Conservation (phyloP, 2,797 vertebrate species). For the Hyperoplus lanceolatus region DNA sequence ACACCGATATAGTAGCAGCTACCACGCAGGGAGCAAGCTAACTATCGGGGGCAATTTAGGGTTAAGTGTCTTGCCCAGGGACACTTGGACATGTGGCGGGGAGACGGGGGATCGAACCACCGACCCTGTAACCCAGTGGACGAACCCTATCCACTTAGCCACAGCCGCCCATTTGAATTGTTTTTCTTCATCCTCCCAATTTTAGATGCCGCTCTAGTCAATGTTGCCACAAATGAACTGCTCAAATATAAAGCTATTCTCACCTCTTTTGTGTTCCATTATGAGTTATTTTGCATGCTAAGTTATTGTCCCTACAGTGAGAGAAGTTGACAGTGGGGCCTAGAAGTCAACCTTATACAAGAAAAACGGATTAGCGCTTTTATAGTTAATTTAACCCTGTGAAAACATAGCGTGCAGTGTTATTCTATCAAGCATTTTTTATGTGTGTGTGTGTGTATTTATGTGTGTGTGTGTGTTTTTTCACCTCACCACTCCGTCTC, state of each 20-base stretch:
- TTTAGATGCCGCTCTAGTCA: conserved; percentile 2
- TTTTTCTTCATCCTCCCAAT: not conserved
- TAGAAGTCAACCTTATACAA: not conserved
- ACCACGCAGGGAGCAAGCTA: no score
- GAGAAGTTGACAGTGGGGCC: not conserved
- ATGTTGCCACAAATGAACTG: not conserved
- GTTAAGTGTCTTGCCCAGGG: no score
- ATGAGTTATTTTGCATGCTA: conserved; percentile 4
- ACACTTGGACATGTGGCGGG: no score
- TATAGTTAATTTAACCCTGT: not conserved
- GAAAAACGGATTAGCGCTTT: not conserved
- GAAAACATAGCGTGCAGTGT: conserved; percentile 1
- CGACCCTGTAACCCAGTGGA: no score
- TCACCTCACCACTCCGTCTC: conserved; percentile 21
- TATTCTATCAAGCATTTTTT: not conserved
- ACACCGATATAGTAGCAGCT: no score
- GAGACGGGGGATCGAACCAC: no score
- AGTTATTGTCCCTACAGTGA: not conserved
- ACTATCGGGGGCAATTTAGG: no score
- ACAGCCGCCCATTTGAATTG: no score
- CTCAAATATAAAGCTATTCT: not conserved
- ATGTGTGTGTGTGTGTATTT: no score
- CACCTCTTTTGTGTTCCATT: not conserved
- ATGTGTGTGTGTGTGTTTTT: not conserved
- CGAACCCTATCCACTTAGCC: no score